These are phyloP conservation scores for Tympanoctomys barrerae DNA, from an alignment of 2,797 vertebrate genomes.

Conservation along the genomic window DNA sequence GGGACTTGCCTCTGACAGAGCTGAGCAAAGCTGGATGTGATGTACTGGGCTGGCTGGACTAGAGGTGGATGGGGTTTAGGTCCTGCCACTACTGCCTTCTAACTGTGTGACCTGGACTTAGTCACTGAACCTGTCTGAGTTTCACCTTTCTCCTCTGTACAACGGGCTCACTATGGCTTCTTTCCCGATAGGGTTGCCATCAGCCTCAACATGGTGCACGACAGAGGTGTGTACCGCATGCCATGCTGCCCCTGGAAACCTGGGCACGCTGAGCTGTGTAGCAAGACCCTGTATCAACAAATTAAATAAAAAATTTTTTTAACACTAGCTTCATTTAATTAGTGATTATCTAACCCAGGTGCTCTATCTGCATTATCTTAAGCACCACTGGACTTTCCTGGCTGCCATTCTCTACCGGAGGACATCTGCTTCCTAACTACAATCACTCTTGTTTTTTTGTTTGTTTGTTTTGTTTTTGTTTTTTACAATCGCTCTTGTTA, in stretches of 20 bases:
- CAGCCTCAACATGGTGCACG: background rate
- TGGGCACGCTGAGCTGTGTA: too few species aligned
- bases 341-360: background rate
- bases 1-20: background rate
- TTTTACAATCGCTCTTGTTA: background rate
- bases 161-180: background rate
- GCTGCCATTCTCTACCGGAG: background rate
- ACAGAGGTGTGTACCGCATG: background rate
- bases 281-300: too few species aligned
- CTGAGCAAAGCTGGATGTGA: too few species aligned
- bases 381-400: background rate
- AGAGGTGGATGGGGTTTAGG: too few species aligned
- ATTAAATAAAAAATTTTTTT: too few species aligned
- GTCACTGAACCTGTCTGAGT: background rate
- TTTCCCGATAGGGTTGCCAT: background rate
- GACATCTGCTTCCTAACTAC: background rate
- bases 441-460: too few species aligned
- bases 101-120: background rate
- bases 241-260: too few species aligned
- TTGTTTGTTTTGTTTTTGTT: too few species aligned
- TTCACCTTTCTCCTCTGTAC: background rate
- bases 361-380: background rate
- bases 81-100: background rate
- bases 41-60: fast-evolving
- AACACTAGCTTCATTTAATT: background rate